Conservation (phyloP, 2,888 invertebrate species). For the Himalopsyche japonica region DNA sequence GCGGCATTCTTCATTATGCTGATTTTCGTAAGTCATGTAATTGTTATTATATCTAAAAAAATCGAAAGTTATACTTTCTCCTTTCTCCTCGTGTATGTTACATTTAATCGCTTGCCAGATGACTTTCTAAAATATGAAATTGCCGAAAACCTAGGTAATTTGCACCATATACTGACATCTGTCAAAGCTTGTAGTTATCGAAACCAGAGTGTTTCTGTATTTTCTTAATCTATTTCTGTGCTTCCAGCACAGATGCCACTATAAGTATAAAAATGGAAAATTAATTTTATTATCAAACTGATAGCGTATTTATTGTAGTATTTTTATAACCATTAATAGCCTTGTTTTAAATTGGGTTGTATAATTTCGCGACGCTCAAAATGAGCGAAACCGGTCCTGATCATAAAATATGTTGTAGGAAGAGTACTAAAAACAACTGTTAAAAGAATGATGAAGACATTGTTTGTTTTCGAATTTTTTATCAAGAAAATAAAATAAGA, state of each 20-base stretch:
- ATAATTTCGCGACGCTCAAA: too few species aligned
- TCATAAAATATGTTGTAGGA: too few species aligned
- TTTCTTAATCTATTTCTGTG: not conserved
- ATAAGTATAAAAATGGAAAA: too few species aligned
- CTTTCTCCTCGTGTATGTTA: not conserved
- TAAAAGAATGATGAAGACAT: too few species aligned
- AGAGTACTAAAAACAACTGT: too few species aligned
- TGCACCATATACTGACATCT: not conserved
- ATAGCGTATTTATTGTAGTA: too few species aligned
- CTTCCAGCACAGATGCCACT: not conserved
- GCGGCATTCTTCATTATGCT: conserved; percentile 98
- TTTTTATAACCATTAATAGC: too few species aligned
- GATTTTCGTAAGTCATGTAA: conserved; percentile 85
- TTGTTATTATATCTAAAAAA: conserved; percentile 2
- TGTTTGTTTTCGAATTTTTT: too few species aligned
- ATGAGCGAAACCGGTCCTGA: too few species aligned
- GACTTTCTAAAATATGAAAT: not conserved
- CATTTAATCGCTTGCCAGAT: not conserved
- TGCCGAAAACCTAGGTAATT: not conserved
- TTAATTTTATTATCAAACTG: too few species aligned
- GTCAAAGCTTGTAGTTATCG: not conserved
- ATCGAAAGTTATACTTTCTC: not conserved
- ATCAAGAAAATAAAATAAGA: too few species aligned
- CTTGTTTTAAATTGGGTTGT: too few species aligned
- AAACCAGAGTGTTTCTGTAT: not conserved